These are phyloP conservation scores for Erethizon dorsatum DNA, from an alignment of 2,797 vertebrate species.

Conservation along the genomic window DNA sequence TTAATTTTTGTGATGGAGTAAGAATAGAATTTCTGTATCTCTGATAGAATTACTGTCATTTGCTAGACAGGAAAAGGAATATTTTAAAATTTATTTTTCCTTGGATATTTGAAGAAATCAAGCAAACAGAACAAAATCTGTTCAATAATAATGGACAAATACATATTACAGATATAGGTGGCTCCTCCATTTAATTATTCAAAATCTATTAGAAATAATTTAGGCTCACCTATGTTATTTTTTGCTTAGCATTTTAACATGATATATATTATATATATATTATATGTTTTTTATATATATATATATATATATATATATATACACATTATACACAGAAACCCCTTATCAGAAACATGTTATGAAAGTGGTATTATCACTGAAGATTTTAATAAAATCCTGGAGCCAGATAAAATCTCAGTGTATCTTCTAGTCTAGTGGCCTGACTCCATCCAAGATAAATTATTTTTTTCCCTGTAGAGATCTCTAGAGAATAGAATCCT, in stretches of 20 bases:
- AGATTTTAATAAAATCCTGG: slow-evolving; percentile 81
- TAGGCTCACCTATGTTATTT: slow-evolving; percentile 2
- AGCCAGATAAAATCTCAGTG: slow-evolving; percentile 80
- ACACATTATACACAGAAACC: neutral
- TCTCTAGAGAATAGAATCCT: slow-evolving; percentile 66
- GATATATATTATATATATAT: neutral
- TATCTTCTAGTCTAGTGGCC: slow-evolving; percentile 58
- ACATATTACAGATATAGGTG: neutral
- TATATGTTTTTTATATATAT: neutral
- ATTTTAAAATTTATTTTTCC: neutral
- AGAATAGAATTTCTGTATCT: slow-evolving; percentile 25
- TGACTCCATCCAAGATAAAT: slow-evolving; percentile 70
- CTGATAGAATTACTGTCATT: slow-evolving; percentile 41
- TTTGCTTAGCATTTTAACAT: slow-evolving; percentile 53
- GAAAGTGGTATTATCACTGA: slow-evolving; percentile 65
- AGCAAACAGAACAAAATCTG: slow-evolving; percentile 52
- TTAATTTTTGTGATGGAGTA: slow-evolving; percentile 61
- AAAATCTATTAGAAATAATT: slow-evolving; percentile 59
- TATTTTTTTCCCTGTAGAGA: slow-evolving; percentile 59
- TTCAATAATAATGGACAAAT: neutral
- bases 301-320: neutral
- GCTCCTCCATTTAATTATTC: slow-evolving; percentile 52
- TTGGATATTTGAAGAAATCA: slow-evolving; percentile 65
- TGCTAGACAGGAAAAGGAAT: slow-evolving; percentile 21
- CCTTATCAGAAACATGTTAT: slow-evolving; percentile 72